These are phyloP conservation scores for Paguma larvata DNA, from an alignment of 2,797 vertebrate genomes.

Conservation along the genomic window DNA sequence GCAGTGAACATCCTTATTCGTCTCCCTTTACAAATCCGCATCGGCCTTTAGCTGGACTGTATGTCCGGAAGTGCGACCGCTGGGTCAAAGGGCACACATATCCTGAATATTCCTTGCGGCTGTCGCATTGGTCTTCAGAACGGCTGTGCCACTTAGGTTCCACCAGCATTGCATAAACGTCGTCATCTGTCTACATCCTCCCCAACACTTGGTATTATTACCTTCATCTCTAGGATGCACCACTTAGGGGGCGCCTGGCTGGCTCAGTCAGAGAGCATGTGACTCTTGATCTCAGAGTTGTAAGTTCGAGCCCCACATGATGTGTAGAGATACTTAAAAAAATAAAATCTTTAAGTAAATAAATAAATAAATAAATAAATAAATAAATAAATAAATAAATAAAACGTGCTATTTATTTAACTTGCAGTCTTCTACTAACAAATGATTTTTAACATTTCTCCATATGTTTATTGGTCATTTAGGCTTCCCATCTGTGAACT, in stretches of 20 bases:
- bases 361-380: too few species aligned
- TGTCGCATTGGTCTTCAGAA: neutral
- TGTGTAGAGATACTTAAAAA: too few species aligned
- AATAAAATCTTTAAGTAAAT: too few species aligned
- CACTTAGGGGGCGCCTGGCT: too few species aligned
- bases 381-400: too few species aligned
- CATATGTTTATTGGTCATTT: neutral
- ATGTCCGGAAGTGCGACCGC: neutral
- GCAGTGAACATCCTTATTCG: neutral
- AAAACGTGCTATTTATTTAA: neutral
- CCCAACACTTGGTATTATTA: neutral
- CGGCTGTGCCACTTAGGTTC: neutral
- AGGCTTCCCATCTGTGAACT: neutral
- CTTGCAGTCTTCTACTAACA: neutral
- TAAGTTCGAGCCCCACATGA: too few species aligned
- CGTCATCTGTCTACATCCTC: neutral
- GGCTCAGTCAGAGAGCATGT: too few species aligned
- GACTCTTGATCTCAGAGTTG: too few species aligned
- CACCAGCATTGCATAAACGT: neutral
- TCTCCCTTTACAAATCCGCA: neutral
- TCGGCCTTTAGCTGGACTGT: neutral
- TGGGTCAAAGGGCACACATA: neutral
- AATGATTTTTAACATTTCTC: slow-evolving; percentile 48
- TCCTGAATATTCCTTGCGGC: neutral
- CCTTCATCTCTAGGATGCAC: neutral